Percentiles rank a stretch among this genome's conserved stretches.
Conservation (phyloP, 1,140 invertebrate species). For the Ceratoteleas bidentatus region DNA sequence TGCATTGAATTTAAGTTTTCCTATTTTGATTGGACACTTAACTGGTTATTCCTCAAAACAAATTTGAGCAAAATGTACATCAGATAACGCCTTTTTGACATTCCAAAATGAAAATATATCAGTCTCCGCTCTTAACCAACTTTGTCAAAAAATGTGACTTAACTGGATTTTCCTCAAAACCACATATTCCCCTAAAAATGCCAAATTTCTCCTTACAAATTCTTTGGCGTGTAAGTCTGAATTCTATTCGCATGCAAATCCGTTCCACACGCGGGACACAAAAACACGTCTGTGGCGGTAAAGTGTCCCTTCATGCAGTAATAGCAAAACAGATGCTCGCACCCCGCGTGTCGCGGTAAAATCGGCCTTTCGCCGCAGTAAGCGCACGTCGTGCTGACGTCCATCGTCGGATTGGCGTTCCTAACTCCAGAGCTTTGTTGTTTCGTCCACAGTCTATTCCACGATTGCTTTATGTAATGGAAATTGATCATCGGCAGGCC, state of each 20-base stretch:
- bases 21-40: too few relatives aligned
- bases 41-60: too few relatives aligned
- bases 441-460: slow-evolving; percentile 64
- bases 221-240: slow-evolving; percentile 63
- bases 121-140: too few relatives aligned
- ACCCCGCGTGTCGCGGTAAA: slow-evolving; percentile 76
- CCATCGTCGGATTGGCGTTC: slow-evolving; percentile 58
- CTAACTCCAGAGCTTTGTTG: background rate
- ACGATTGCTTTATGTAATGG: slow-evolving; percentile 69
- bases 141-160: too few relatives aligned
- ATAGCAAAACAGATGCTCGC: slow-evolving; percentile 78
- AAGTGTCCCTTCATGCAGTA: slow-evolving; percentile 78
- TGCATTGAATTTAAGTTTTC: too few relatives aligned
- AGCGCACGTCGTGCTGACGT: slow-evolving; percentile 68
- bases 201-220: too few relatives aligned
- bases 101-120: too few relatives aligned
- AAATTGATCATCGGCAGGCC: slow-evolving; percentile 77
- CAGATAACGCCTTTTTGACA: too few relatives aligned
- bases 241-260: slow-evolving; percentile 67
- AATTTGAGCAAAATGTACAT: too few relatives aligned
- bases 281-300: slow-evolving; percentile 69
- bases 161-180: too few relatives aligned
- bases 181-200: too few relatives aligned
- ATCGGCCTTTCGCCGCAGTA: slow-evolving; percentile 75
- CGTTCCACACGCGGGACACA: slow-evolving; percentile 68